Evolutionary conservation across 2,888 invertebrate genomes (phyloP), one percentile per base, ranked within the genome.

Genomic region (Chloromyia formosa): DNA sequence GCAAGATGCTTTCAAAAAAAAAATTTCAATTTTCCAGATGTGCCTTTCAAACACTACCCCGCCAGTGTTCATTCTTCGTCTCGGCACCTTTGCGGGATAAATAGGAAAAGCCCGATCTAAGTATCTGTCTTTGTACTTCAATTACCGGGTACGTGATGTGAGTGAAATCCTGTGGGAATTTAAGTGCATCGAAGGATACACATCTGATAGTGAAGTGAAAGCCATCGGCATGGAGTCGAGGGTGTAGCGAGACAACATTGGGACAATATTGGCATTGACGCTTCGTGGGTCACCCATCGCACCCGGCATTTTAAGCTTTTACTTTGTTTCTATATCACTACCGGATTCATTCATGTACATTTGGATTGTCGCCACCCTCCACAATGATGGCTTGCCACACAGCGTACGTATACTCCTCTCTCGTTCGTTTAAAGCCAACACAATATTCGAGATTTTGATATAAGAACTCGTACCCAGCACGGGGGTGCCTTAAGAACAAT

Each of bases 41-140:
- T n/a, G n/a, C n/a, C n/a, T n/a, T n/a, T n/a, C n/a, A n/a, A n/a
- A n/a, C n/a, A n/a, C n/a, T n/a, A n/a, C n/a, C n/a, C n/a, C n/a
- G n/a, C n/a, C n/a, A n/a, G n/a, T n/a, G n/a, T n/a, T n/a, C n/a
- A n/a, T n/a, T n/a, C n/a, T n/a, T 35, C 27, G 3, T 35, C 27
- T 35, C 27, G 27, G 27, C 3, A 35, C 3, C 27, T 35, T n/a
- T 7, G 27, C 3, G 9, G 61, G 73, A 74, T 74, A 54, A 74
- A 74, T 74, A 54, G 62, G 64, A 49, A 74, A 74, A 74, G 73
- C 73, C 73, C 42, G 23, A 73, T 16, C 73, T 73, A 73, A 73
- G 73, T 73, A 73, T 73, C 60, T 74, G 73, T 74, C 73, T 74
- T 74, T 74, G 73, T 74, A 74, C 73, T 74, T 74, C 73, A 74